Base-by-base conservation (phyloP, 2,797 vertebrate genomes). In the Limnodromus scolopaceus region DNA sequence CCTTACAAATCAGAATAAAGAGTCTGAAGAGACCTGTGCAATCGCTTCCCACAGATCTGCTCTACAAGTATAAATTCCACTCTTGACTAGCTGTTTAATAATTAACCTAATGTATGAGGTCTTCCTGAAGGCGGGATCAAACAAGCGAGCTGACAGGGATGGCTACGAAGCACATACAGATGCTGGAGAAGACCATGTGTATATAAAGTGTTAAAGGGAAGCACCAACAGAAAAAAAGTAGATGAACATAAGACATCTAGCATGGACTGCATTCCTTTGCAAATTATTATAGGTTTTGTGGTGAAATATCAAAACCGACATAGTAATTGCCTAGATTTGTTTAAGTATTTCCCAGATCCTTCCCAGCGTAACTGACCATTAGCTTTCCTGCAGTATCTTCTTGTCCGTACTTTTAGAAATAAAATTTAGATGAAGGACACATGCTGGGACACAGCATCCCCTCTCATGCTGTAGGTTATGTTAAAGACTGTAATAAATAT, bases 351-450 rank as follows among this genome's bases (percentile, higher is more conserved):
- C 30, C 76, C 28, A 71, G 27, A 74, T 54, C 45, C 11, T 89
- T 68, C 49, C 17, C 60, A 70, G 38, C 1, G 1, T 93, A 90
- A 76, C 0, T 80, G 68, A 70, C 45, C 34, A 58, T 83, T 88
- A 86, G 19, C 10, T 63, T 86, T 68, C 36, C 46, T 66, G 41
- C 65, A 80, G 9, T 58, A 55, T 71, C 54, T 70, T 71, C 17
- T n/a, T 45, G 6, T 49, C 30, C 82, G 6, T 49, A 48, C 27
- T 78, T 54, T 51, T 9, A 70, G 34, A 87, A 91, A 91, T 48
- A 65, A 81, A 79, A 91, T 88, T 45, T 65, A 82, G 25, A 69
- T 16, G 30, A 89, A 84, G 25, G 36, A 89, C 46, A 79, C 24
- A 55, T 86, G 13, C 22, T 79, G 23, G 51, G 18, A 58, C 60